Conservation (phyloP, 2,797 vertebrate species). For the Microchirus variegatus region DNA sequence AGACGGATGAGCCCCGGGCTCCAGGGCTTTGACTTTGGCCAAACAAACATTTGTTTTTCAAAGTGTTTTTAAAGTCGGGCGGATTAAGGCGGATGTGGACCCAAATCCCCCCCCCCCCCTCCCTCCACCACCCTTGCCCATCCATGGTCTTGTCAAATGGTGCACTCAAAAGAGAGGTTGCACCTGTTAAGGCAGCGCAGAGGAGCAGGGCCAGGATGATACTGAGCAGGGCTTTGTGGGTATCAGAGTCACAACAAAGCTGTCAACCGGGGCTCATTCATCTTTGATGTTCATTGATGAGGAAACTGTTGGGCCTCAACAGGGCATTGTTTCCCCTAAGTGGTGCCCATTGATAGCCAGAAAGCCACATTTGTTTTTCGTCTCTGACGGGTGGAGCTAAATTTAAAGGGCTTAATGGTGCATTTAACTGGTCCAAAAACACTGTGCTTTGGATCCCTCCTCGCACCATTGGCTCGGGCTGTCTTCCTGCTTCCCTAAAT, state of each 20-base stretch:
- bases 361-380: conserved; percentile 83
- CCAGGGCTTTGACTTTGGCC: conserved; percentile 76
- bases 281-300: conserved; percentile 83
- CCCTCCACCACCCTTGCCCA: conserved; percentile 48
- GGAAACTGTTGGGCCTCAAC: conserved; percentile 82
- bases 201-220: conserved; percentile 70
- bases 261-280: conserved; percentile 80
- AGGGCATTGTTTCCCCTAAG: conserved; percentile 83
- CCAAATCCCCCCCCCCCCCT: conserved; percentile 44
- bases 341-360: conserved; percentile 80
- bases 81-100: conserved; percentile 76
- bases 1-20: conserved; percentile 68
- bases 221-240: conserved; percentile 76
- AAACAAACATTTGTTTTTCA: conserved; percentile 79
- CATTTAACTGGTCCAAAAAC: conserved; percentile 81
- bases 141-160: conserved; percentile 69
- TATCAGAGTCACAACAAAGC: conserved; percentile 80
- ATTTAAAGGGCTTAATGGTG: conserved; percentile 84
- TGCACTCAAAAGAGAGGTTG: conserved; percentile 73
- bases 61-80: conserved; percentile 72
- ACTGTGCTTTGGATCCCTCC: conserved; percentile 66
- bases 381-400: conserved; percentile 76
- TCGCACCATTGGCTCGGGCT: conserved; percentile 61
- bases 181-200: conserved; percentile 78
- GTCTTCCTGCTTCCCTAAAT: conserved; percentile 71